Conservation (phyloP, 2,113 vertebrate species). For the Leiothrix lutea region DNA sequence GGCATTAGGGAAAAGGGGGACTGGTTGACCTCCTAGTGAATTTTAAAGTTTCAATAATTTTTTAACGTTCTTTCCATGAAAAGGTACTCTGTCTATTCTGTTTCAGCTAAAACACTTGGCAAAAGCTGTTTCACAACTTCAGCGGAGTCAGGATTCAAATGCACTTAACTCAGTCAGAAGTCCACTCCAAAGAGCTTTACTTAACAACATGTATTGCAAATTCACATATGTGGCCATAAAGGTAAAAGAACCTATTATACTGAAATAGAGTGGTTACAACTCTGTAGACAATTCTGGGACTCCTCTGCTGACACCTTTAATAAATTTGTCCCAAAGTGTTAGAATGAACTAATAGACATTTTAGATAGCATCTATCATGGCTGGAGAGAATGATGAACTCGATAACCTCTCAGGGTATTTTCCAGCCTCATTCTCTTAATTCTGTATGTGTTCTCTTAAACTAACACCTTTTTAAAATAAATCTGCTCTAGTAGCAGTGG, state of each 20-base stretch:
- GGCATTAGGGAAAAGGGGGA: neutral
- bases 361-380: neutral
- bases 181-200: neutral
- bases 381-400: neutral
- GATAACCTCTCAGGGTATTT: neutral
- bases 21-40: neutral
- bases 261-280: neutral
- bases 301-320: neutral
- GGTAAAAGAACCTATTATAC: neutral
- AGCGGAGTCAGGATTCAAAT: neutral
- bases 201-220: neutral
- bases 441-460: neutral
- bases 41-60: neutral
- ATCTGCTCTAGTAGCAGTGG: neutral
- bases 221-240: neutral
- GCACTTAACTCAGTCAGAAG: neutral
- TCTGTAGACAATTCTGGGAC: neutral
- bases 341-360: neutral
- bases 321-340: neutral
- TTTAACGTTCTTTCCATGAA: neutral
- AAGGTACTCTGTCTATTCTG: neutral
- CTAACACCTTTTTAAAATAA: slow-evolving; percentile 18
- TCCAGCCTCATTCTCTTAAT: neutral
- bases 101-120: neutral
- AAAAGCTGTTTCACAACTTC: neutral